Evolutionary conservation across 2,888 invertebrate species (phyloP).

Genomic region (Teleiodes luculella): DNA sequence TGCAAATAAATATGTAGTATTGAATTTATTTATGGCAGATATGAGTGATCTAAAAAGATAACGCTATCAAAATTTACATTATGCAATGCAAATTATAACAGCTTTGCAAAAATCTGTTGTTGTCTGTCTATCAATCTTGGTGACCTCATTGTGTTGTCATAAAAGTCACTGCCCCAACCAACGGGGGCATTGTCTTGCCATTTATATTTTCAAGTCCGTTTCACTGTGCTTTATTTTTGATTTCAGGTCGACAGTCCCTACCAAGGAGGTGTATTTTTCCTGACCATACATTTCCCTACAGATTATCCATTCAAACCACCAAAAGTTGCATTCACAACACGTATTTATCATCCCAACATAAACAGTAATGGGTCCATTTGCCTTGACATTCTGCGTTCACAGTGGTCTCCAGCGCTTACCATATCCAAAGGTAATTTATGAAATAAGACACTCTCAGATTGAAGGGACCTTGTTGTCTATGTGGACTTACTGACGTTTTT

Average conservation of each 20-base stretch:
- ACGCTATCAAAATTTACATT: not conserved
- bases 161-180: not conserved
- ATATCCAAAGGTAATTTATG: conserved; percentile 95
- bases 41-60: conserved; percentile 7
- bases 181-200: not conserved
- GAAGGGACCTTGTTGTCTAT: too few relatives aligned
- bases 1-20: too few relatives aligned
- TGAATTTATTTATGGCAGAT: not conserved
- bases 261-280: conserved; percentile 99
- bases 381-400: conserved; percentile 99
- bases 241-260: conserved; percentile 99
- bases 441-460: too few relatives aligned
- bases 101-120: too few relatives aligned
- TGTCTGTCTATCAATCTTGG: not conserved
- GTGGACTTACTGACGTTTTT: not conserved
- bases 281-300: conserved; percentile 99
- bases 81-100: not conserved
- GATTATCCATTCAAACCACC: conserved; percentile 99
- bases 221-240: conserved; percentile 25
- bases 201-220: not conserved
- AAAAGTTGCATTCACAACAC: conserved; percentile 99
- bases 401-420: conserved; percentile 99
- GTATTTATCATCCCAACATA: conserved; percentile 99
- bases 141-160: conserved; percentile 1
- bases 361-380: conserved; percentile 99